phyloP scores from a whole-genome alignment of 2,797 vertebrate species.

The Hydrolagus colliei region DNA sequence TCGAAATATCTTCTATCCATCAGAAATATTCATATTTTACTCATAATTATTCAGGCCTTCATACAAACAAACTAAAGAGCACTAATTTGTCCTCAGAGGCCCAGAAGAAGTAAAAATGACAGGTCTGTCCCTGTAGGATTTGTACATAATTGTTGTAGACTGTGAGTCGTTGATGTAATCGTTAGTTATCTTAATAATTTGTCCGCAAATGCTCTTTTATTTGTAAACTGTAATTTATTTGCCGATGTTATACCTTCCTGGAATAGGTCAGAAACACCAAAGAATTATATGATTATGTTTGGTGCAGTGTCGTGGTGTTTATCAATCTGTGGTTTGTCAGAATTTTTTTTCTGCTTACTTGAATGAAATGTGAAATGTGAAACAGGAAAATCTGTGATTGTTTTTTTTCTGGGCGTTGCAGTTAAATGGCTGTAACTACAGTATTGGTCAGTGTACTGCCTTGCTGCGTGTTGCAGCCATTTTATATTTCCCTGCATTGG shows the following conservation, averaged over 20 bases:
- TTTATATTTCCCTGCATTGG: background rate
- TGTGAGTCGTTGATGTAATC: slow-evolving; percentile 82
- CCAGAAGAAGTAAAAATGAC: slow-evolving; percentile 69
- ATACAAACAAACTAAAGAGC: slow-evolving; percentile 63
- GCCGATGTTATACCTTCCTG: slow-evolving; percentile 68
- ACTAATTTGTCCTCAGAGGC: slow-evolving; percentile 83
- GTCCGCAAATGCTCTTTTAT: slow-evolving; percentile 69
- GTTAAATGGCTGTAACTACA: slow-evolving; percentile 19
- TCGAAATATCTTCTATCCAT: background rate
- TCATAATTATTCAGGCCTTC: slow-evolving; percentile 35
- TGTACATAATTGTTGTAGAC: slow-evolving; percentile 81
- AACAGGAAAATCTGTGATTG: slow-evolving; percentile 43
- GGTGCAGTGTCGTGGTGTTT: slow-evolving; percentile 79
- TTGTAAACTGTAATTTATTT: slow-evolving; percentile 99
- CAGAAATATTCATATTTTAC: slow-evolving; percentile 23
- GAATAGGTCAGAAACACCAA: slow-evolving; percentile 93
- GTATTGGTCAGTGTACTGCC: background rate
- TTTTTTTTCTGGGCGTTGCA: background rate
- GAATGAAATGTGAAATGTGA: slow-evolving; percentile 92
- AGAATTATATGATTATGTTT: slow-evolving; percentile 86
- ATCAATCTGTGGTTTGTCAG: slow-evolving; percentile 72
- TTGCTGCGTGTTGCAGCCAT: slow-evolving; percentile 22
- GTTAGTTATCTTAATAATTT: slow-evolving; percentile 72
- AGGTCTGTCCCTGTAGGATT: slow-evolving; percentile 65
- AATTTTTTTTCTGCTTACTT: slow-evolving; percentile 74